phyloP scores from a whole-genome alignment of 2,888 invertebrate genomes.

The Idaea dimidiata region DNA sequence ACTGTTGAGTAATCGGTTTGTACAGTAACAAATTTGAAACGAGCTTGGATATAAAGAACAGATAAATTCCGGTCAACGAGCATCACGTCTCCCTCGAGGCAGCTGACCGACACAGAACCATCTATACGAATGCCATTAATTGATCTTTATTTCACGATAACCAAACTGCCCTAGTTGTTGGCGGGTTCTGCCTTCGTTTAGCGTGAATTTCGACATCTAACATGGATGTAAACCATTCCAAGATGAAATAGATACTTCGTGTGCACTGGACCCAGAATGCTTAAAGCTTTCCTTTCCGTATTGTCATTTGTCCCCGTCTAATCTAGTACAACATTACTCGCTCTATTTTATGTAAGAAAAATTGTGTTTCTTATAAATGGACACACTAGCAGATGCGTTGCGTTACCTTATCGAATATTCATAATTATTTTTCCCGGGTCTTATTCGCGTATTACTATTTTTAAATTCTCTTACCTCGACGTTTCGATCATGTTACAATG shows the following conservation, averaged over 20 bases:
- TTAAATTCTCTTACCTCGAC: too few species aligned
- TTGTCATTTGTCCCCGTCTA: not conserved
- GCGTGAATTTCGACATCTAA: conserved; percentile 17
- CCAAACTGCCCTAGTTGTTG: conserved; percentile 27
- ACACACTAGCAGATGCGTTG: not conserved
- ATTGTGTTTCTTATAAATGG: not conserved
- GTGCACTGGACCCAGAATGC: conserved; percentile 8
- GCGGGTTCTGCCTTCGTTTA: conserved; percentile 19
- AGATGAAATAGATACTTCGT: conserved; percentile 14
- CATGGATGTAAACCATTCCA: conserved; percentile 19
- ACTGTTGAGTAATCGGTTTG: conserved; percentile 40
- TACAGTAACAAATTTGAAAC: conserved; percentile 34
- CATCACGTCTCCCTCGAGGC: conserved; percentile 42
- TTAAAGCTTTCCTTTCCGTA: conserved; percentile 4
- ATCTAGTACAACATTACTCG: not conserved
- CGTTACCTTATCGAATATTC: not conserved
- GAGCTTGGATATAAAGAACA: conserved; percentile 25
- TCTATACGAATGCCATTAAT: conserved; percentile 30
- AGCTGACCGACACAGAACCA: conserved; percentile 44
- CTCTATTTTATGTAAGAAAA: not conserved
- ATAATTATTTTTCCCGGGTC: too few species aligned
- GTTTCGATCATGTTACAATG: too few species aligned
- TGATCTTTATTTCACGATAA: conserved; percentile 41
- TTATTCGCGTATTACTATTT: too few species aligned
- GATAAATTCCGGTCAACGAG: conserved; percentile 59